Percentiles rank a stretch among this genome's conserved stretches.
phyloP scores from a whole-genome alignment of 1,140 invertebrate species.

The Heliconius hermathena region DNA sequence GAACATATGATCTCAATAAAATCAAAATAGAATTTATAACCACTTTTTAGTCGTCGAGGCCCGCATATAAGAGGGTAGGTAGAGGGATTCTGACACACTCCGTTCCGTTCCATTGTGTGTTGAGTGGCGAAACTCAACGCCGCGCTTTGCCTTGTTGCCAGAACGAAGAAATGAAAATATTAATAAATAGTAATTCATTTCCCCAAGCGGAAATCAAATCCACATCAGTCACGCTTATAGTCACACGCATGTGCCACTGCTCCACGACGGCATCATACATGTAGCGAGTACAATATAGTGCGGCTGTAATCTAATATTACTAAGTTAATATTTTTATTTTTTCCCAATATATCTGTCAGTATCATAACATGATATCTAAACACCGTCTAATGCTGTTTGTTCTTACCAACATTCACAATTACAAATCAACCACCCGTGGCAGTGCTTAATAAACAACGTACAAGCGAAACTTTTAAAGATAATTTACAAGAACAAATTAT shows the following conservation, averaged over 20 bases:
- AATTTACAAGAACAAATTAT: conserved; percentile 81
- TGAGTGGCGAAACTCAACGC: too few species aligned
- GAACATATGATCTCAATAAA: too few species aligned
- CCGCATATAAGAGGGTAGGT: too few species aligned
- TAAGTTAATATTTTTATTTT: not conserved
- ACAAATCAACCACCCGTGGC: conserved; percentile 68
- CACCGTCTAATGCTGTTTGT: conserved; percentile 30
- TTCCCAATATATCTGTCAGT: not conserved
- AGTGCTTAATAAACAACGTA: conserved; percentile 76
- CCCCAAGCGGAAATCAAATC: not conserved
- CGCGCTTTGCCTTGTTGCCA: too few species aligned
- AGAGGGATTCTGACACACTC: too few species aligned
- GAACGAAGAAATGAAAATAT: too few species aligned
- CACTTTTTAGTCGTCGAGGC: too few species aligned
- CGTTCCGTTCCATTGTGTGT: too few species aligned
- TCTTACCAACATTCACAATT: conserved; percentile 52
- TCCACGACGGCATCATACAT: too few species aligned
- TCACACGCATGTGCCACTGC: not conserved
- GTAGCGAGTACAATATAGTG: not conserved
- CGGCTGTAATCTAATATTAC: not conserved
- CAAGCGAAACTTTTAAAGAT: conserved; percentile 76
- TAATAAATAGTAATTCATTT: not conserved
- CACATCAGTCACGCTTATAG: not conserved
- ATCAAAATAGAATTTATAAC: too few species aligned
- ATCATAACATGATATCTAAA: conserved; percentile 16